Conservation (phyloP, 2,888 invertebrate genomes). For the Pheosia gnoma region DNA sequence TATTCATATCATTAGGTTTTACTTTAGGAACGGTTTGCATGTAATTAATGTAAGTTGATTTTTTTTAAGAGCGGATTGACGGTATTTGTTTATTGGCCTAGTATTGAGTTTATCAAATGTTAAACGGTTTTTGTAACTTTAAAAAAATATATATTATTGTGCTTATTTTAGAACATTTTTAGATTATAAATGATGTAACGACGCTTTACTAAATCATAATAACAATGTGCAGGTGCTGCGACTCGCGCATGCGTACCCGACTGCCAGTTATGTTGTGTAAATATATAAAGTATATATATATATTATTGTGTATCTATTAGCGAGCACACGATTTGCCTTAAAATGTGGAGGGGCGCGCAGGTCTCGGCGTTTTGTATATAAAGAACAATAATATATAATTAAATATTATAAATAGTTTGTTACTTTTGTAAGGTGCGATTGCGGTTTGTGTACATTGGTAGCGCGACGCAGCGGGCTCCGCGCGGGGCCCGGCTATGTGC, state of each 20-base stretch:
- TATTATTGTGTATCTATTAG: conserved; percentile 62
- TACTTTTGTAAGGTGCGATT: conserved; percentile 78
- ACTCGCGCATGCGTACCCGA: conserved; percentile 54
- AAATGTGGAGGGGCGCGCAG: conserved; percentile 63
- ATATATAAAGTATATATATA: conserved; percentile 68
- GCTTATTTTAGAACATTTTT: conserved; percentile 52
- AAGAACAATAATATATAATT: conserved; percentile 74
- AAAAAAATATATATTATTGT: conserved; percentile 38
- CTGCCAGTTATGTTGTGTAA: conserved; percentile 78
- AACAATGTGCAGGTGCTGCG: conserved; percentile 70
- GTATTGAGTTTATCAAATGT: conserved; percentile 65
- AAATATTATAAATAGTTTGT: conserved; percentile 75
- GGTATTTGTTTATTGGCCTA: conserved; percentile 67
- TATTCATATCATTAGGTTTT: conserved; percentile 83
- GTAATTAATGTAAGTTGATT: conserved; percentile 64
- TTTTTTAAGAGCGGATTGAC: conserved; percentile 63
- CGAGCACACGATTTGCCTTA: conserved; percentile 73
- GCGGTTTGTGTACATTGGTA: conserved; percentile 67
- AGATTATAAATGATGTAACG: conserved; percentile 60
- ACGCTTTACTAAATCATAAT: conserved; percentile 71
- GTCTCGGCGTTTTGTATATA: conserved; percentile 76
- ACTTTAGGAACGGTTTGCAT: conserved; percentile 76
- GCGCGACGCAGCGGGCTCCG: conserved; percentile 48
- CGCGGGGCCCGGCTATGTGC: conserved; percentile 64
- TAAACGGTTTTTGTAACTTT: conserved; percentile 38